Evolutionary conservation across 2,113 vertebrate species (phyloP), one percentile per base, ranked within the genome.

Genomic region (Coptodon rendalli): DNA sequence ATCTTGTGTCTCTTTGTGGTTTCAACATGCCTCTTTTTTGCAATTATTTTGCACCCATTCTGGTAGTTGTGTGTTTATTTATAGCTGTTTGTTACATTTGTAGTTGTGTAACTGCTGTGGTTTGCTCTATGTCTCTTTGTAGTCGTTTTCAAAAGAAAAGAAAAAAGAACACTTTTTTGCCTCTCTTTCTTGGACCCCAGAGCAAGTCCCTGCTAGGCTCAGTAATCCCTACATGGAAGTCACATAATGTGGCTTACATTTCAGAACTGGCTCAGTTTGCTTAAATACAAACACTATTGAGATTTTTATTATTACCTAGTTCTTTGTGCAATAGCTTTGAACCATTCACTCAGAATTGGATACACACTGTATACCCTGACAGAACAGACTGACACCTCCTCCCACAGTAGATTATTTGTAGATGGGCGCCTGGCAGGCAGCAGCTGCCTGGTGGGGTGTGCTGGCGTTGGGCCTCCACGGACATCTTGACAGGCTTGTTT

Each of bases 401-500:
- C 90, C 91, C 89, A 90, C 89, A 78, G 87, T 91, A 91, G 89
- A 93, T 91, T 92, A 93, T 94, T 94, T 92, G 91, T 93, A 89
- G 92, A 91, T 89, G 90, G 90, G 83, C 52, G 81, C 88, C 92
- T 93, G 94, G 92, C 92, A 95, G 93, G 89, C 93, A 93, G 91
- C 94, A 94, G 95, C 91, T 92, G 94, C 92, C 89, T 93, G 86
- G 86, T 92, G 91, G 92, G 87, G 81, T 91, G 66, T 90, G 86
- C 85, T 95, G 92, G 92, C 81, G 22, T 76, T 24, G 88, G 86
- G 91, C 91, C 91, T 93, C 83, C 10, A 13, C 12, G 57, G 89
- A 93, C 91, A 85, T 95, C 93, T 94, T 93, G 92, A 95, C 90
- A 93, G 87, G 85, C 86, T 92, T 53, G 90, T 94, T 91, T 80